phyloP scores from a whole-genome alignment of 2,888 invertebrate genomes.

The Andrena trimmerana region DNA sequence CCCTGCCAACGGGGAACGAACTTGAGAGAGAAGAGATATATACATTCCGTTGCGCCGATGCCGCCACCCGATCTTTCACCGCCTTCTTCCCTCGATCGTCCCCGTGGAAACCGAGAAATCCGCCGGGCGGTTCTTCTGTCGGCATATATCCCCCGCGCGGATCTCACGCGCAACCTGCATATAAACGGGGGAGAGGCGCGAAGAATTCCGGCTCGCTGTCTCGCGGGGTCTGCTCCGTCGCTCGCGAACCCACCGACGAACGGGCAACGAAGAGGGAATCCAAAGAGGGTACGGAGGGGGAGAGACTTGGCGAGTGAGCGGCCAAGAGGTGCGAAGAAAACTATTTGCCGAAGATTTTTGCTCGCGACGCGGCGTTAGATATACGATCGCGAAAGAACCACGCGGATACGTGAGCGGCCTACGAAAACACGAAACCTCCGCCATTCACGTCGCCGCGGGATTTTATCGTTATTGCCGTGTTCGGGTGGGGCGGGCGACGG shows the following conservation, averaged over 20 bases:
- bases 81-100: conserved; percentile 26
- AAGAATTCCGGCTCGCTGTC: conserved; percentile 13
- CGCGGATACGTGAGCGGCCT: conserved; percentile 80
- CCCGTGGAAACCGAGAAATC: conserved; percentile 31
- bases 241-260: not conserved
- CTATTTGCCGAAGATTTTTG: conserved; percentile 80
- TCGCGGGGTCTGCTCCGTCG: not conserved
- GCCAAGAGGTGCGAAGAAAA: conserved; percentile 79
- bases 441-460: conserved; percentile 37
- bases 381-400: conserved; percentile 79
- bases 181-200: conserved; percentile 31
- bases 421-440: conserved; percentile 68
- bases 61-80: conserved; percentile 22
- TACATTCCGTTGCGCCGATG: conserved; percentile 70
- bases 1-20: conserved; percentile 58
- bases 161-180: conserved; percentile 61
- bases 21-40: conserved; percentile 55
- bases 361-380: conserved; percentile 71
- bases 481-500: not conserved
- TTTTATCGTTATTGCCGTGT: conserved; percentile 77
- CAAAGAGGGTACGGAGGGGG: not conserved
- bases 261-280: not conserved
- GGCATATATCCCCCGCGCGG: conserved; percentile 60
- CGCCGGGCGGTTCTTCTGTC: conserved; percentile 13
- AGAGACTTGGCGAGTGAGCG: not conserved